Conservation (phyloP, 2,888 invertebrate genomes). For the Dynastes tityus region DNA sequence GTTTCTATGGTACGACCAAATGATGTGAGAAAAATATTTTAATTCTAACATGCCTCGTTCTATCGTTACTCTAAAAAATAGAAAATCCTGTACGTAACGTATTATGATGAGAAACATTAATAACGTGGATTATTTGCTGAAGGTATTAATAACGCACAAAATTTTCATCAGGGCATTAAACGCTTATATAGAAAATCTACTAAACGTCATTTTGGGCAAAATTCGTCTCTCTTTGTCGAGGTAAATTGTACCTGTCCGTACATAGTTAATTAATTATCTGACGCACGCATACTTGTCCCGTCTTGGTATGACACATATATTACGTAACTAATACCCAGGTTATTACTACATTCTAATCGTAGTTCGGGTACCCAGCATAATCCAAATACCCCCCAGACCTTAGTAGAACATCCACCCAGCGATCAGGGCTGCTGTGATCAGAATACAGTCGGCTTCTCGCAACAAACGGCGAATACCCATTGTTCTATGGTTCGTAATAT, state of each 20-base stretch:
- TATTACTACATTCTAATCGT: constrained; percentile 57
- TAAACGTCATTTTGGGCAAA: constrained; percentile 10
- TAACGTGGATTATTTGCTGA: background rate
- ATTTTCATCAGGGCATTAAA: background rate
- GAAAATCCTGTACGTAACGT: no score
- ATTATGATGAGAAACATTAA: no score
- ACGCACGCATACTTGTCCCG: constrained; percentile 34
- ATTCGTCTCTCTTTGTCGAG: constrained; percentile 8
- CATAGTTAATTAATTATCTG: constrained; percentile 44
- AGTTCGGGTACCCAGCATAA: constrained; percentile 51
- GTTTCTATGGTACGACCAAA: no score
- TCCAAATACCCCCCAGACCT: constrained; percentile 53
- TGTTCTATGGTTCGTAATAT: constrained; percentile 35
- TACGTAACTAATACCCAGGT: constrained; percentile 47
- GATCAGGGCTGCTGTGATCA: constrained; percentile 5
- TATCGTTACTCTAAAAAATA: no score
- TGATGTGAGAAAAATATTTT: no score
- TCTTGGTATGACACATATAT: constrained; percentile 44
- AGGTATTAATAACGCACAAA: background rate
- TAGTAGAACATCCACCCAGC: constrained; percentile 33
- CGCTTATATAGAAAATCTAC: background rate
- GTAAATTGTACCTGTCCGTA: constrained; percentile 43
- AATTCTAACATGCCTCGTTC: no score
- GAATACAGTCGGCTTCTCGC: constrained; percentile 30
- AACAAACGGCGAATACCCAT: constrained; percentile 33